phyloP scores from a whole-genome alignment of 2,888 invertebrate species.

The Brenthis ino region DNA sequence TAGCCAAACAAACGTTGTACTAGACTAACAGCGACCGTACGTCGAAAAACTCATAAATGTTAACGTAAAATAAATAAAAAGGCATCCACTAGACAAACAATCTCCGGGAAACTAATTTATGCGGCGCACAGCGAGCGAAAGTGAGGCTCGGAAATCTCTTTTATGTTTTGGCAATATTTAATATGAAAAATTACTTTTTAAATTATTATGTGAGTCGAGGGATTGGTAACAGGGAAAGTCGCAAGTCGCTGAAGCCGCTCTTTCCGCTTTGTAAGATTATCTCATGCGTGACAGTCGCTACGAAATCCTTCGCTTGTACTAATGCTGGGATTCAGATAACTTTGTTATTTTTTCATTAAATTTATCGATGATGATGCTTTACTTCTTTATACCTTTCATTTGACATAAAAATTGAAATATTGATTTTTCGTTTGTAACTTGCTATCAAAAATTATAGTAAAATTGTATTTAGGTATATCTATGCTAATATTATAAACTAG shows the following conservation, averaged over 20 bases:
- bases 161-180: constrained; percentile 78
- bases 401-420: no score
- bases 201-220: constrained; percentile 72
- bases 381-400: no score
- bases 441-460: no score
- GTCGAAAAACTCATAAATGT: constrained; percentile 72
- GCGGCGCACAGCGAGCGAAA: constrained; percentile 62
- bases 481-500: no score
- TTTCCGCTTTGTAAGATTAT: constrained; percentile 66
- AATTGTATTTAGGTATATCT: no score
- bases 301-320: constrained; percentile 52
- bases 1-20: constrained; percentile 43
- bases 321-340: constrained; percentile 46
- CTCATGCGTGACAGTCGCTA: constrained; percentile 75
- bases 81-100: constrained; percentile 72
- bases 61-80: constrained; percentile 66
- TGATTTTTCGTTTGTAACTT: no score
- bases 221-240: background rate
- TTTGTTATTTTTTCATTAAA: constrained; percentile 9
- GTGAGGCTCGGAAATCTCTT: constrained; percentile 67
- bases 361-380: no score
- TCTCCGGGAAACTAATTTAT: constrained; percentile 80
- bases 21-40: constrained; percentile 43
- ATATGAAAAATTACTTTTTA: constrained; percentile 79
- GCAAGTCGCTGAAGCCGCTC: constrained; percentile 56